Conservation (phyloP, 2,888 invertebrate genomes). For the Crioceris asparagi region DNA sequence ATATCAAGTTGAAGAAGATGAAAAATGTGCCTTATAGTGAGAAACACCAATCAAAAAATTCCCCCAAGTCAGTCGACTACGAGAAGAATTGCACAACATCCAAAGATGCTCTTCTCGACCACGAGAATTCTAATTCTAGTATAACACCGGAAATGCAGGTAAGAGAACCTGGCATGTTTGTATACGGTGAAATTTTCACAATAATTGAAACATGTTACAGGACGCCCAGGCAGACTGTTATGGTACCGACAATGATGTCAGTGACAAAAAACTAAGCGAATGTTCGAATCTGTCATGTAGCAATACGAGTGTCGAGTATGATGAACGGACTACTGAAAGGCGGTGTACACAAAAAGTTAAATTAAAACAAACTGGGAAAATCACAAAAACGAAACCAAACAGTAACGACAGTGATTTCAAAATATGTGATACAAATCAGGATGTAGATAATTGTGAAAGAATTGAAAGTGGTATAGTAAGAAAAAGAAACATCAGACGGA, state of each 20-base stretch:
- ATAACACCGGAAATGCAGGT: conserved; percentile 39
- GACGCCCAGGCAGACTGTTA: conserved; percentile 34
- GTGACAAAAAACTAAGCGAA: conserved; percentile 34
- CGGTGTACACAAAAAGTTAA: conserved; percentile 3
- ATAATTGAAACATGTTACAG: not conserved
- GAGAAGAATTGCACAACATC: conserved; percentile 60
- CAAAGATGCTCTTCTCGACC: conserved; percentile 55
- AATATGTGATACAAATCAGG: conserved; percentile 38
- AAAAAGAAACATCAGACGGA: conserved; percentile 26
- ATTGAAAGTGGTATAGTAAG: conserved; percentile 16
- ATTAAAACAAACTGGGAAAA: conserved; percentile 9
- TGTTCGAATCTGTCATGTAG: conserved; percentile 33
- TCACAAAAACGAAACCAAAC: conserved; percentile 7
- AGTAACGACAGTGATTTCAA: conserved; percentile 17
- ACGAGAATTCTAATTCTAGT: conserved; percentile 43
- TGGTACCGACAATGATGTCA: conserved; percentile 33
- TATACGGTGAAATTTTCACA: conserved; percentile 8
- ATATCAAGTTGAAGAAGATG: conserved; percentile 25
- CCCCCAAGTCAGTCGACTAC: conserved; percentile 49
- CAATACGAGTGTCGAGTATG: conserved; percentile 33
- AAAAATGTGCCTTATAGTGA: conserved; percentile 26
- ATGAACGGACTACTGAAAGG: conserved; percentile 18
- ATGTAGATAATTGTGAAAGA: conserved; percentile 20
- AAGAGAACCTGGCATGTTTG: not conserved
- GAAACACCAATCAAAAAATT: conserved; percentile 23